Evolutionary conservation across 2,113 vertebrate genomes (phyloP).

Genomic region (Zapornia atra): DNA sequence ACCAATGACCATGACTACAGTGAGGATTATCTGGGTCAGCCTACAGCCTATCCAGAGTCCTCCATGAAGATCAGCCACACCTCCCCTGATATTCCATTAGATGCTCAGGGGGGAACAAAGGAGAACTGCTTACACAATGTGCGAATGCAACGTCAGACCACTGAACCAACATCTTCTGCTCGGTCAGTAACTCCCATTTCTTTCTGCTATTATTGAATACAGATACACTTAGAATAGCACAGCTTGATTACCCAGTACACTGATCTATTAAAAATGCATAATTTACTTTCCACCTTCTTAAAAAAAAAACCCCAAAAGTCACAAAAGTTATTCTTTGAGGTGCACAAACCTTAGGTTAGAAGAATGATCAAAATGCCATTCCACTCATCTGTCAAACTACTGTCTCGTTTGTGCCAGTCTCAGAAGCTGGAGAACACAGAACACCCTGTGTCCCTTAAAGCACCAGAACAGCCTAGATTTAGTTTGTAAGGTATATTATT

Average conservation of each 20-base stretch:
- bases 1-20: slow-evolving; percentile 85
- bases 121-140: slow-evolving; percentile 86
- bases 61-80: slow-evolving; percentile 99
- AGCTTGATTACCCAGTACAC: background rate
- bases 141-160: slow-evolving; percentile 90
- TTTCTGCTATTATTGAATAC: background rate
- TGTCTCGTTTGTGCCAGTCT: background rate
- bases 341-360: background rate
- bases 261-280: background rate
- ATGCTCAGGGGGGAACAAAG: slow-evolving; percentile 79
- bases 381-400: background rate
- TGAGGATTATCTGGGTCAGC: slow-evolving; percentile 86
- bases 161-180: slow-evolving; percentile 87
- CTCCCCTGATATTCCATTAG: slow-evolving; percentile 92
- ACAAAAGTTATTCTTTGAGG: background rate
- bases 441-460: background rate
- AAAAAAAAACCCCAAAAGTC: background rate
- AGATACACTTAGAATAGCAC: background rate
- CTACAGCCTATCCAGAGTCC: slow-evolving; percentile 85
- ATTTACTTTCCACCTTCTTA: background rate
- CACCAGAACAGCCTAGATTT: slow-evolving; percentile 14
- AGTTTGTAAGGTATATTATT: slow-evolving; percentile 40
- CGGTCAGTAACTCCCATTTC: slow-evolving; percentile 77
- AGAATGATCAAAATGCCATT: background rate
- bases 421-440: background rate